Base-by-base conservation (phyloP, 2,113 vertebrate species). In the Ciconia boyciana region DNA sequence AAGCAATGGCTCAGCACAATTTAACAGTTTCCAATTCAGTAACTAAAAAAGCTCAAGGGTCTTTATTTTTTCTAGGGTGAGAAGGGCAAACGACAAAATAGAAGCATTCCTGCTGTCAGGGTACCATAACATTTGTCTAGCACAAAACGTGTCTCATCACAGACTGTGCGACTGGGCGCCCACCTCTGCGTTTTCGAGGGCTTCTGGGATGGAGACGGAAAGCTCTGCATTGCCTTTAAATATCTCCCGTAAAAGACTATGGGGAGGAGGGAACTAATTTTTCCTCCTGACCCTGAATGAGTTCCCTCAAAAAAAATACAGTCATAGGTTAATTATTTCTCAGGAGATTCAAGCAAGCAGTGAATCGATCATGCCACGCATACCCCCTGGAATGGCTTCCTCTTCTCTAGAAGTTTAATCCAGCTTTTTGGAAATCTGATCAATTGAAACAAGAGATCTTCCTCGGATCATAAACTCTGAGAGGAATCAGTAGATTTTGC, bases 281-380 rank as follows among this genome's bases (percentile, higher is more conserved):
- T 57, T 60, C 26, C 48, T 49, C 46, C 54, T 65, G 57, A 34
- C 6, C 29, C 31, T 2, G 2, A 22, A 11, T 4, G 36, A 77
- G 8, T 26, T 76, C 25, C 19, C 22, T 8, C 10, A 32, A 13
- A 51, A 77, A 26, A 28, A 36, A 8, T 2, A 9, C 18, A 34
- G 36, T 0, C 1, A 4, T 1, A n/a, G 20, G 49, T 87, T 71
- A 44, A 48, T 87, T 12, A 65, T 57, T 52, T 34, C 57, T 39
- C 6, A 0, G 28, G 22, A 18, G 74, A 26, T 5, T 3, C 8
- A n/a, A 65, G 72, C 14, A 18, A 28, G 55, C 10, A 4, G 31
- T 0, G 13, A 20, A 16, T 13, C 13, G 5, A 39, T 51, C 72
- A 2, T 0, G 6, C 20, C 51, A 4, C 0, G 0, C 3, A 3